Evolutionary conservation across 2,888 invertebrate genomes (phyloP).

Genomic region (Punctoribates punctum): DNA sequence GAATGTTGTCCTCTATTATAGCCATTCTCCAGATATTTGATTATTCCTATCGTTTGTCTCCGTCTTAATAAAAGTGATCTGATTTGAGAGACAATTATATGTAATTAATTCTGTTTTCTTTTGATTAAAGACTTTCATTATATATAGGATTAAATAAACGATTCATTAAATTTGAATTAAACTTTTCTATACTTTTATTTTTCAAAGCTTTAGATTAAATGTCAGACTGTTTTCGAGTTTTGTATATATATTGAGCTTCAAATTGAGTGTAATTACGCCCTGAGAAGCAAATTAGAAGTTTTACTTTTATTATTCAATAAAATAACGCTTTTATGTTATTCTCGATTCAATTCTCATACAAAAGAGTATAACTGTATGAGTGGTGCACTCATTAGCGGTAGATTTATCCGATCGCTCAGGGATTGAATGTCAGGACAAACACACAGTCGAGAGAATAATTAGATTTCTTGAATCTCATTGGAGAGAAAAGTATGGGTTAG

Average conservation of each 20-base stretch:
- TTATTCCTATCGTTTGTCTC: slow-evolving; percentile 28
- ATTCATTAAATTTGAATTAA: slow-evolving; percentile 24
- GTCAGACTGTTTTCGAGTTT: neutral
- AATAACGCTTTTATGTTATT: slow-evolving; percentile 11
- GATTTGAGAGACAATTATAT: neutral
- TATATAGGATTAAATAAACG: neutral
- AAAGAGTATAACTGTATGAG: neutral
- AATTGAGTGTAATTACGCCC: slow-evolving; percentile 6
- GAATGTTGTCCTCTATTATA: slow-evolving; percentile 73
- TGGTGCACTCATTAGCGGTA: slow-evolving; percentile 23
- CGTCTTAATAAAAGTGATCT: neutral
- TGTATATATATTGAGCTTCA: neutral
- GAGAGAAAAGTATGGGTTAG: slow-evolving; percentile 22
- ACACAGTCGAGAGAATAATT: slow-evolving; percentile 6
- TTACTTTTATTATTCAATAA: slow-evolving; percentile 26
- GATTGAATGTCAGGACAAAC: neutral
- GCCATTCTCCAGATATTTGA: slow-evolving; percentile 61
- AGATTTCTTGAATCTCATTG: slow-evolving; percentile 29
- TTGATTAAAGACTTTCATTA: slow-evolving; percentile 6
- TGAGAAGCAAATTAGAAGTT: slow-evolving; percentile 24
- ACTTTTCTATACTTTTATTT: neutral
- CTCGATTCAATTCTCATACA: slow-evolving; percentile 4
- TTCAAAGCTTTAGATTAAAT: neutral
- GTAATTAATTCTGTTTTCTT: neutral
- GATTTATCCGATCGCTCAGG: slow-evolving; percentile 11